Evolutionary conservation across 2,113 vertebrate genomes (phyloP).

Genomic region (Sminthopsis crassicaudata): DNA sequence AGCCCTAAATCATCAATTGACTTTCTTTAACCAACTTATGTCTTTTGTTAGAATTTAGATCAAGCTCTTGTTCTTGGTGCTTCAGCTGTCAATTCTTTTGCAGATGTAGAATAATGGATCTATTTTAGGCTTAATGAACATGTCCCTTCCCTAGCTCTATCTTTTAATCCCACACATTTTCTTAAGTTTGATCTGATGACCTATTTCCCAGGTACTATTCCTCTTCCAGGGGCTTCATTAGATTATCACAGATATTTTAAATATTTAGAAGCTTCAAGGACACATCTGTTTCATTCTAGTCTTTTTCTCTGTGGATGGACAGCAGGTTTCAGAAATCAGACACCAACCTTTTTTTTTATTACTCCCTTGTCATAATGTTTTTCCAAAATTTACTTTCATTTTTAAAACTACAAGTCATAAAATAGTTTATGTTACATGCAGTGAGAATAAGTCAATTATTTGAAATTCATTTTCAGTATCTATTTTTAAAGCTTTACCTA

Average conservation of each 20-base stretch:
- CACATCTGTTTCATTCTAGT: neutral
- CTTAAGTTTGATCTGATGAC: neutral
- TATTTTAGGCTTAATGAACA: neutral
- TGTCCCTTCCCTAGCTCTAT: neutral
- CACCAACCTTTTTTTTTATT: neutral
- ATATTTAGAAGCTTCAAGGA: neutral
- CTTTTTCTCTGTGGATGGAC: neutral
- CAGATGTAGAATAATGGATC: neutral
- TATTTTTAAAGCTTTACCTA: neutral
- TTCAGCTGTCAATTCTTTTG: neutral
- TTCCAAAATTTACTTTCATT: neutral
- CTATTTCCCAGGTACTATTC: neutral
- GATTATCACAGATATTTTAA: neutral
- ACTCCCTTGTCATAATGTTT: constrained; percentile 7
- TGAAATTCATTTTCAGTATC: neutral
- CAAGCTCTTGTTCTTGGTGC: neutral
- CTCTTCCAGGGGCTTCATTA: neutral
- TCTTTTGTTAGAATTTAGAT: neutral
- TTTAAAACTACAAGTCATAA: constrained; percentile 10
- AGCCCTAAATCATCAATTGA: neutral
- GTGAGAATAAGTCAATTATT: neutral
- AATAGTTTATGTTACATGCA: neutral
- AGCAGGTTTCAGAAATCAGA: neutral
- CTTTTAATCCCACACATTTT: neutral
- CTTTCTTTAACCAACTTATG: neutral